Conservation (phyloP, 1,140 invertebrate genomes). For the Dendroctonus ponderosae region DNA sequence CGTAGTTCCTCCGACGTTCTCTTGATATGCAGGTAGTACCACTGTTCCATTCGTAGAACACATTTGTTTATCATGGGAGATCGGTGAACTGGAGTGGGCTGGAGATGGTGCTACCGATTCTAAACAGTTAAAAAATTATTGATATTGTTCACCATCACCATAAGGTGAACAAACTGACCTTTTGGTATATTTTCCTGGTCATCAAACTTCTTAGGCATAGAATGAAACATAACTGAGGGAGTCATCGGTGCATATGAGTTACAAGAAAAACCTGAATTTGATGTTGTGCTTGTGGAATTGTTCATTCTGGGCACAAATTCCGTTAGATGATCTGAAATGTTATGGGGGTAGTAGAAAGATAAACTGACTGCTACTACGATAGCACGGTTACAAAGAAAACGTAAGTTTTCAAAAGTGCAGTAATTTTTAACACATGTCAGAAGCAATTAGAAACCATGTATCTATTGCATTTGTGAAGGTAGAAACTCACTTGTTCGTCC, state of each 20-base stretch:
- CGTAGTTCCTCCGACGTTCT: conserved; percentile 91
- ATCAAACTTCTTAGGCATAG: conserved; percentile 32
- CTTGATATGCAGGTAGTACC: conserved; percentile 56
- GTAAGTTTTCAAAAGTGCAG: neutral
- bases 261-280: conserved; percentile 28
- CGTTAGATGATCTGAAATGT: conserved; percentile 35
- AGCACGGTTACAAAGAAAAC: neutral
- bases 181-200: conserved; percentile 22
- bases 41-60: conserved; percentile 12
- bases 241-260: conserved; percentile 15
- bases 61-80: conserved; percentile 21
- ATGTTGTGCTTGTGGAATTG: conserved; percentile 28
- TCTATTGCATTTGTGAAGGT: neutral
- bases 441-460: neutral
- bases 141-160: neutral
- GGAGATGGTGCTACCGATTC: conserved; percentile 28
- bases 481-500: conserved; percentile 36
- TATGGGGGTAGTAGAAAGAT: neutral
- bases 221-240: conserved; percentile 23
- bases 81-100: conserved; percentile 24
- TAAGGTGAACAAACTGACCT: neutral
- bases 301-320: conserved; percentile 37
- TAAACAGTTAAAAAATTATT: neutral
- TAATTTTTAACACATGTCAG: neutral
- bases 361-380: neutral